Percentiles rank a stretch among this genome's conserved stretches.
phyloP scores from a whole-genome alignment of 2,888 invertebrate species.

The Ethmia dodecea region DNA sequence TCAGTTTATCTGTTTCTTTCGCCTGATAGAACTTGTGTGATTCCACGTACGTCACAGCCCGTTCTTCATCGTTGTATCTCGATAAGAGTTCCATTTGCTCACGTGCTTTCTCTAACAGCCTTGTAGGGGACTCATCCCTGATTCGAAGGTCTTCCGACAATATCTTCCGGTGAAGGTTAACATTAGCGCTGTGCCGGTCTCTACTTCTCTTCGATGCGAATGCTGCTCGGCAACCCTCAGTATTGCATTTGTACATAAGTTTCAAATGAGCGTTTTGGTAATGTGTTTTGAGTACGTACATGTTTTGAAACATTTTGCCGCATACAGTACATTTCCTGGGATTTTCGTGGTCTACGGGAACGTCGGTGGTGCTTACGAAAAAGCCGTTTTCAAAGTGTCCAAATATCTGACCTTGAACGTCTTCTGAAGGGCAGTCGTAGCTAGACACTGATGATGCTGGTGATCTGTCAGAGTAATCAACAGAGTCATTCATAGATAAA shows the following conservation, averaged over 20 bases:
- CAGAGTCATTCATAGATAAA: slow-evolving; percentile 52
- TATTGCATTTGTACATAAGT: slow-evolving; percentile 95
- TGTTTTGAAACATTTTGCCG: slow-evolving; percentile 94
- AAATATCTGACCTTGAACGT: slow-evolving; percentile 80
- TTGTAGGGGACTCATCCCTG: slow-evolving; percentile 58
- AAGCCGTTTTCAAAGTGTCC: slow-evolving; percentile 86
- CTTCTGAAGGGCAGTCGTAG: slow-evolving; percentile 77
- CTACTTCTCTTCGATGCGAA: slow-evolving; percentile 95
- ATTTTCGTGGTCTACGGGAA: slow-evolving; percentile 94
- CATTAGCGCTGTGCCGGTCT: slow-evolving; percentile 94
- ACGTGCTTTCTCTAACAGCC: slow-evolving; percentile 75
- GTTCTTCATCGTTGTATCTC: slow-evolving; percentile 85
- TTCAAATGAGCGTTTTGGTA: slow-evolving; percentile 97
- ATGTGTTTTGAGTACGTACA: slow-evolving; percentile 95
- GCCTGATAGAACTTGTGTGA: slow-evolving; percentile 63
- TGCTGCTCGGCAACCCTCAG: slow-evolving; percentile 96
- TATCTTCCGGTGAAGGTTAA: slow-evolving; percentile 93
- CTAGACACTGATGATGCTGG: slow-evolving; percentile 80
- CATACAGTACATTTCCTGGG: slow-evolving; percentile 94
- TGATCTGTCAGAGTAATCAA: slow-evolving; percentile 70
- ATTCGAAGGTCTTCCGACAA: slow-evolving; percentile 79
- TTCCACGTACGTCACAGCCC: slow-evolving; percentile 76
- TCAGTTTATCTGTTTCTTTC: slow-evolving; percentile 55
- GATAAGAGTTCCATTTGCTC: slow-evolving; percentile 89
- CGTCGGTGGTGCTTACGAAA: slow-evolving; percentile 85